Conservation (phyloP, 2,797 vertebrate genomes). For the Scyliorhinus canicula region DNA sequence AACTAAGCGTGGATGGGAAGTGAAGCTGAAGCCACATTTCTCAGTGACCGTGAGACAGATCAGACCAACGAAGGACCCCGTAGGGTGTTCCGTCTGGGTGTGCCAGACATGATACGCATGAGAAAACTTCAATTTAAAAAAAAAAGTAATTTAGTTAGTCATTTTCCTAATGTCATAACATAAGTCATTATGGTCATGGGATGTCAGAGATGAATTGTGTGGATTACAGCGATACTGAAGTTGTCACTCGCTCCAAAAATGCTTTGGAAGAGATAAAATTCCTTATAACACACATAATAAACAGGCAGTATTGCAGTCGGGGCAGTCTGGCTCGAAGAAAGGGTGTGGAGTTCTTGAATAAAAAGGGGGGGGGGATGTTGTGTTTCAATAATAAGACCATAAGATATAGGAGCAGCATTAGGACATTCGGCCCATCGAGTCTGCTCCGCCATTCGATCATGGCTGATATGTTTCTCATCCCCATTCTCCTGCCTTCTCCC, state of each 20-base stretch:
- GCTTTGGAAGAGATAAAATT: background rate
- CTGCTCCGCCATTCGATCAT: too few species aligned
- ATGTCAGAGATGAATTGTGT: background rate
- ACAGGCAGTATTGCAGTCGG: background rate
- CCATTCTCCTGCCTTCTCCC: too few species aligned
- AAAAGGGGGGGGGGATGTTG: background rate
- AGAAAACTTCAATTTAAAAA: background rate
- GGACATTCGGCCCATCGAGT: too few species aligned
- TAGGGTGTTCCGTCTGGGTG: background rate
- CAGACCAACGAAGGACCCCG: background rate
- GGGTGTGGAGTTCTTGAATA: background rate
- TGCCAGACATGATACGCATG: background rate
- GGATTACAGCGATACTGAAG: background rate
- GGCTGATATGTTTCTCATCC: too few species aligned
- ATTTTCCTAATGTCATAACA: background rate
- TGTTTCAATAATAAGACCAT: too few species aligned
- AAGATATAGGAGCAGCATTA: too few species aligned
- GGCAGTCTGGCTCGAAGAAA: background rate
- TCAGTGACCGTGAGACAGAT: background rate
- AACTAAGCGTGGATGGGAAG: background rate
- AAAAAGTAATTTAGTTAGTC: background rate
- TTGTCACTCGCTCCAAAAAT: background rate
- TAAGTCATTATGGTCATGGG: background rate
- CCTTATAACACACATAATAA: background rate
- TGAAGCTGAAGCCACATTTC: background rate